Conservation (phyloP, 2,888 invertebrate species). For the Sylvicola cinctus region DNA sequence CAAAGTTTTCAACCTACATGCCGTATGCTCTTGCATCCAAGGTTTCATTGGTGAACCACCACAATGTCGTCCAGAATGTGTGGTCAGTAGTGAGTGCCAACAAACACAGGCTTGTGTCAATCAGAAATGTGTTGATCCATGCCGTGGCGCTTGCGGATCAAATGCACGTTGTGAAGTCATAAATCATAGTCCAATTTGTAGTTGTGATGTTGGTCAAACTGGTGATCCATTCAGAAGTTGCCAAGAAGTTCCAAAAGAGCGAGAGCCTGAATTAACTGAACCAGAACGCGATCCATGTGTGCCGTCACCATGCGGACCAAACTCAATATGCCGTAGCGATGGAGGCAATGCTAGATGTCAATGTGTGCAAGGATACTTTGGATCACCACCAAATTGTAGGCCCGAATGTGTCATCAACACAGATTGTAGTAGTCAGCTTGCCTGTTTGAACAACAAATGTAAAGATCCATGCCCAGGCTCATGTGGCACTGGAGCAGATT, state of each 20-base stretch:
- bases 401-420: slow-evolving; percentile 69
- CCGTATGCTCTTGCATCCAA: slow-evolving; percentile 48
- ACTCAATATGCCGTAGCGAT: slow-evolving; percentile 41
- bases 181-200: slow-evolving; percentile 50
- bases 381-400: slow-evolving; percentile 60
- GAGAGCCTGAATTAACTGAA: slow-evolving; percentile 29
- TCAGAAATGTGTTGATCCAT: slow-evolving; percentile 50
- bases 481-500: slow-evolving; percentile 62
- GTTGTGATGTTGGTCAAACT: slow-evolving; percentile 37
- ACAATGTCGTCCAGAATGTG: slow-evolving; percentile 43
- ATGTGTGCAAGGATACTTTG: slow-evolving; percentile 56
- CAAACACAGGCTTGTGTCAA: slow-evolving; percentile 40
- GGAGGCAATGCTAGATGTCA: slow-evolving; percentile 51
- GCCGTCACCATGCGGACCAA: slow-evolving; percentile 43
- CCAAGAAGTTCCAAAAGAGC: slow-evolving; percentile 29
- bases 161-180: slow-evolving; percentile 48
- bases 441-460: slow-evolving; percentile 64
- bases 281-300: slow-evolving; percentile 30
- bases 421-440: slow-evolving; percentile 54
- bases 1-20: slow-evolving; percentile 33
- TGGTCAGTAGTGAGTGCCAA: slow-evolving; percentile 42
- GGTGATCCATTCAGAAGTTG: slow-evolving; percentile 67
- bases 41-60: slow-evolving; percentile 47
- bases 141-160: slow-evolving; percentile 47
- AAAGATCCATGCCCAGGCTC: slow-evolving; percentile 64